These are phyloP conservation scores for Rhagium mordax DNA, from an alignment of 2,888 invertebrate genomes.

Conservation along the genomic window DNA sequence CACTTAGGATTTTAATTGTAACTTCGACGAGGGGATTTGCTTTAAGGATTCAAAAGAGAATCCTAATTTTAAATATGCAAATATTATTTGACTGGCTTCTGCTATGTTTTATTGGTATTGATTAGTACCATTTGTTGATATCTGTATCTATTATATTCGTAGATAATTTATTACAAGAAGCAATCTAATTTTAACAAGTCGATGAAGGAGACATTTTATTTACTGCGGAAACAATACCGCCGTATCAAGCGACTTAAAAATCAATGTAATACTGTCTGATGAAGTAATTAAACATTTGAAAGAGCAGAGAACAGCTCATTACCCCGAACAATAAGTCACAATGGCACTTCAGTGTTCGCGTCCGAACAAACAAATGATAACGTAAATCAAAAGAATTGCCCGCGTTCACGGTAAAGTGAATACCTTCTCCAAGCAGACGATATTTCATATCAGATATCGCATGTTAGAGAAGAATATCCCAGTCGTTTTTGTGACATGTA, in stretches of 20 bases:
- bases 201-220: neutral
- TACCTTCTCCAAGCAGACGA: slow-evolving; percentile 58
- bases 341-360: slow-evolving; percentile 56
- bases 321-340: slow-evolving; percentile 58
- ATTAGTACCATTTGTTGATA: no score
- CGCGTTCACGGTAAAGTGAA: slow-evolving; percentile 62
- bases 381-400: slow-evolving; percentile 65
- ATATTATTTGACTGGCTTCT: no score
- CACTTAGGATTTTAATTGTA: no score
- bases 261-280: neutral
- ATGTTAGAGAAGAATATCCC: slow-evolving; percentile 60
- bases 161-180: neutral
- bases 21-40: no score
- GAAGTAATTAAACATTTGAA: slow-evolving; percentile 25
- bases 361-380: slow-evolving; percentile 65
- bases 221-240: neutral
- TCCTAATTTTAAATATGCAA: no score
- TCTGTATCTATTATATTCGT: no score
- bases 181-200: neutral
- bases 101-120: no score
- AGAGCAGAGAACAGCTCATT: slow-evolving; percentile 46
- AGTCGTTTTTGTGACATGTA: slow-evolving; percentile 60
- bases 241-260: neutral
- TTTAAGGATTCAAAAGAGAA: no score
- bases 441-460: slow-evolving; percentile 62